These are phyloP conservation scores for Rhynchophorus ferrugineus DNA, from an alignment of 1,140 invertebrate genomes.

Conservation along the genomic window DNA sequence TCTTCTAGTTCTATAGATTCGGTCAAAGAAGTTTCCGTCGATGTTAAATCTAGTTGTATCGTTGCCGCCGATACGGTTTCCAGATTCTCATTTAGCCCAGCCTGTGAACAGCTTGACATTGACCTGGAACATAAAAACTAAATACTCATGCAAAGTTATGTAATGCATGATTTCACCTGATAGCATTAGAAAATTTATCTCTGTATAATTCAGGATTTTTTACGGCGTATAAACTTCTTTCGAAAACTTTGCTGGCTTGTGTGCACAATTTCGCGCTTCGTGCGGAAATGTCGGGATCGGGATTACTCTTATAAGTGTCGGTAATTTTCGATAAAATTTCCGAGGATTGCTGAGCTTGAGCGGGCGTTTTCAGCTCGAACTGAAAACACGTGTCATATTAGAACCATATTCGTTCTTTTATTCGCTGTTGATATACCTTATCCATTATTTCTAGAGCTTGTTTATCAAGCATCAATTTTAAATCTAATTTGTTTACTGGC, in stretches of 20 bases:
- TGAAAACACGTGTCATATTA: constrained; percentile 2
- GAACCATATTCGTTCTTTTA: background rate
- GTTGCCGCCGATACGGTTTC: constrained; percentile 1
- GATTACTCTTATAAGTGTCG: background rate
- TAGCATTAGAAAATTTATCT: background rate
- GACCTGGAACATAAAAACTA: constrained; percentile 3
- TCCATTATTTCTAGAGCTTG: background rate
- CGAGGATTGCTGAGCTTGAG: constrained; percentile 1
- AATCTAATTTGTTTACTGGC: background rate
- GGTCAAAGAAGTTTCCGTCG: background rate
- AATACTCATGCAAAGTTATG: background rate
- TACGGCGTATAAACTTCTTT: background rate
- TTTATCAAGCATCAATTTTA: too few relatives aligned
- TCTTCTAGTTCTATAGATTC: background rate
- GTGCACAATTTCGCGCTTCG: background rate
- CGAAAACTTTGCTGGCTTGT: background rate
- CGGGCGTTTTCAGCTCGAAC: background rate
- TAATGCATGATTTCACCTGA: background rate
- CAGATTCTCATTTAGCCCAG: constrained; percentile 6
- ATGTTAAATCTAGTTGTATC: background rate
- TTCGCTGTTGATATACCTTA: background rate
- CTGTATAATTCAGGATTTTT: background rate
- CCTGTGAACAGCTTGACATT: constrained; percentile 11
- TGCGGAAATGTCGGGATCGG: constrained; percentile 2
- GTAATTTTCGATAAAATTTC: constrained; percentile 4